These are phyloP conservation scores for Hirtodrosophila alboralis DNA, from an alignment of 2,888 invertebrate genomes.

Conservation along the genomic window DNA sequence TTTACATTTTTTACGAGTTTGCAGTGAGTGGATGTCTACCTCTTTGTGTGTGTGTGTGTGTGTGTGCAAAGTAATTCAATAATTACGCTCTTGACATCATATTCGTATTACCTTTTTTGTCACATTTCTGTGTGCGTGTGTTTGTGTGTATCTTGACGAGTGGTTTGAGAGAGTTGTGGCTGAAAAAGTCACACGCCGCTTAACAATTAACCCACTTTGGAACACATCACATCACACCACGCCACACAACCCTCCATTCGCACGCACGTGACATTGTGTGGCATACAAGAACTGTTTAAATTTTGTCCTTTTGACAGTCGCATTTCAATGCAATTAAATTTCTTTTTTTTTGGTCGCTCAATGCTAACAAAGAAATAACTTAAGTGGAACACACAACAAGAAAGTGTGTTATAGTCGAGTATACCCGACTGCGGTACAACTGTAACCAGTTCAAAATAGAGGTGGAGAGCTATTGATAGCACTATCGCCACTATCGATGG, in stretches of 20 bases:
- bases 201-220: constrained; percentile 58
- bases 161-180: constrained; percentile 37
- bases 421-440: too few relatives aligned
- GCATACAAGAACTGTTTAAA: background rate
- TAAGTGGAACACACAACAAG: background rate
- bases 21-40: constrained; percentile 24
- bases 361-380: background rate
- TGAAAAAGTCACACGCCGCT: constrained; percentile 50
- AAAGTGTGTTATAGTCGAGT: too few relatives aligned
- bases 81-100: constrained; percentile 77
- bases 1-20: constrained; percentile 54
- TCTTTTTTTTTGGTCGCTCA: constrained; percentile 2
- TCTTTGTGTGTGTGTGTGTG: constrained; percentile 19
- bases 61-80: constrained; percentile 69
- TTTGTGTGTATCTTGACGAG: constrained; percentile 26
- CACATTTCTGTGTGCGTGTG: constrained; percentile 7
- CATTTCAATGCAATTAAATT: constrained; percentile 18
- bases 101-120: constrained; percentile 63
- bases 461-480: too few relatives aligned
- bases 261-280: constrained; percentile 41
- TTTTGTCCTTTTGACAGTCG: constrained; percentile 2
- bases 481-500: too few relatives aligned
- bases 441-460: too few relatives aligned
- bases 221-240: too few relatives aligned
- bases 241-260: too few relatives aligned